A percentile compares a stretch with the other conserved stretches of the same genome.
Conservation (phyloP, 2,888 invertebrate species). For the Polietes domitor region DNA sequence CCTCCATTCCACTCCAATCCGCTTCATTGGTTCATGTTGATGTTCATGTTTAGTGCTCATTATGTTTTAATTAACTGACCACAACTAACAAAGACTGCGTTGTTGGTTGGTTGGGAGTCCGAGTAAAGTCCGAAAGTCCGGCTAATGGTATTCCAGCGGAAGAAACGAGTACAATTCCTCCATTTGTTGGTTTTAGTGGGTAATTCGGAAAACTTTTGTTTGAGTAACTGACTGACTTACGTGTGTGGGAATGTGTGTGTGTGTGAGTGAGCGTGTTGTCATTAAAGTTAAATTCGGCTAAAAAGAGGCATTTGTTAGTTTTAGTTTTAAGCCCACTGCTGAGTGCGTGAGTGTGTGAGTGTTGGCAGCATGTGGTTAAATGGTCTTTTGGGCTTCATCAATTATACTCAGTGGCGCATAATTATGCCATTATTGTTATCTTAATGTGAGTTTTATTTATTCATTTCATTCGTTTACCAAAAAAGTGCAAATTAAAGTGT, state of each 20-base stretch:
- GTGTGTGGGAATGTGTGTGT: neutral
- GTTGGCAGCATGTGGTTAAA: conserved; percentile 47
- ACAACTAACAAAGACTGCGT: conserved; percentile 45
- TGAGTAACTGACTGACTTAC: neutral
- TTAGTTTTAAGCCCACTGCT: conserved; percentile 13
- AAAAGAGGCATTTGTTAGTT: conserved; percentile 26
- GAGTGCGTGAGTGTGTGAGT: conserved; percentile 4
- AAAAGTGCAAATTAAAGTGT: conserved; percentile 50
- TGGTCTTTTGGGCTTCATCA: conserved; percentile 49
- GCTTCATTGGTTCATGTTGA: conserved; percentile 39
- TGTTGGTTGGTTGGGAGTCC: conserved; percentile 18
- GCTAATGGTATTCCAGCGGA: neutral
- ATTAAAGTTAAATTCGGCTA: conserved; percentile 41
- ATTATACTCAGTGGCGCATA: conserved; percentile 53
- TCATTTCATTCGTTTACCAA: conserved; percentile 35
- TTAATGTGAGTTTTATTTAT: conserved; percentile 55
- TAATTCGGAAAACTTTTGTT: conserved; percentile 16
- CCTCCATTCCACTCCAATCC: neutral
- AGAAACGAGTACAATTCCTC: neutral
- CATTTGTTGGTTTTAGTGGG: conserved; percentile 24
- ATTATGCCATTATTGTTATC: conserved; percentile 53
- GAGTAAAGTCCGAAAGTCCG: conserved; percentile 9
- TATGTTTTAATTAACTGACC: conserved; percentile 66
- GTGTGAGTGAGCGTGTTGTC: neutral
- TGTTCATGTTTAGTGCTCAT: conserved; percentile 60